These are phyloP conservation scores for Ptilodon capucinus DNA, from an alignment of 2,888 invertebrate species.

Conservation along the genomic window DNA sequence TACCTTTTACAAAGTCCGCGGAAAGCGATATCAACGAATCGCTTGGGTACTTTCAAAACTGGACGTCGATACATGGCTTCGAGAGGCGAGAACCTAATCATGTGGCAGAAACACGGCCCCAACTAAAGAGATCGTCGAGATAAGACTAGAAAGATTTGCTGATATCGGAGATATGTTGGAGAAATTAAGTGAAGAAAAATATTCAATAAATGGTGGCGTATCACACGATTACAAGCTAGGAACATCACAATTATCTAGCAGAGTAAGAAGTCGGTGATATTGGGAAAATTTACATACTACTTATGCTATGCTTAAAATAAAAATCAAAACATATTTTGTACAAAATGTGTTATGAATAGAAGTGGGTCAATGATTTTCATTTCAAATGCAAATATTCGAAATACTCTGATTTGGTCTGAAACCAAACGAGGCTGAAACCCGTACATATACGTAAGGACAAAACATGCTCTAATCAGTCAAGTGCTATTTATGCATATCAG, in stretches of 20 bases:
- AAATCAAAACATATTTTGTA: too few relatives aligned
- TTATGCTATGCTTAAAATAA: too few relatives aligned
- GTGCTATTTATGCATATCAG: background rate
- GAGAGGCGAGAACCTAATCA: slow-evolving; percentile 17
- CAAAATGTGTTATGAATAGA: background rate
- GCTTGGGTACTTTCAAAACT: slow-evolving; percentile 43
- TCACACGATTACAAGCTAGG: background rate
- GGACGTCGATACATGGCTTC: slow-evolving; percentile 7
- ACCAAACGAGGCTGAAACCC: background rate
- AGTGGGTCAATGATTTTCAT: background rate
- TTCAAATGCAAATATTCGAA: too few relatives aligned
- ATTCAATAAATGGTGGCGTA: background rate
- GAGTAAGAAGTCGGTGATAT: too few relatives aligned
- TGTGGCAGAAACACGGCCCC: slow-evolving; percentile 21
- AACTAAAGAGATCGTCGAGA: slow-evolving; percentile 25
- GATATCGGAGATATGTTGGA: background rate
- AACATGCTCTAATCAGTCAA: background rate
- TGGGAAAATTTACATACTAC: too few relatives aligned
- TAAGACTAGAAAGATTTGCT: slow-evolving; percentile 28
- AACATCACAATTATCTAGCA: too few relatives aligned
- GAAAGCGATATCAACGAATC: slow-evolving; percentile 37
- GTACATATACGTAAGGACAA: background rate
- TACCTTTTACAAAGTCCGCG: slow-evolving; percentile 37
- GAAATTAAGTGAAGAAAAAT: background rate
- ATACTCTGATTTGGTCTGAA: too few relatives aligned